A percentile compares a stretch with the other conserved stretches of the same genome.
phyloP scores from a whole-genome alignment of 2,113 vertebrate species.

The Nothocercus nigrocapillus region DNA sequence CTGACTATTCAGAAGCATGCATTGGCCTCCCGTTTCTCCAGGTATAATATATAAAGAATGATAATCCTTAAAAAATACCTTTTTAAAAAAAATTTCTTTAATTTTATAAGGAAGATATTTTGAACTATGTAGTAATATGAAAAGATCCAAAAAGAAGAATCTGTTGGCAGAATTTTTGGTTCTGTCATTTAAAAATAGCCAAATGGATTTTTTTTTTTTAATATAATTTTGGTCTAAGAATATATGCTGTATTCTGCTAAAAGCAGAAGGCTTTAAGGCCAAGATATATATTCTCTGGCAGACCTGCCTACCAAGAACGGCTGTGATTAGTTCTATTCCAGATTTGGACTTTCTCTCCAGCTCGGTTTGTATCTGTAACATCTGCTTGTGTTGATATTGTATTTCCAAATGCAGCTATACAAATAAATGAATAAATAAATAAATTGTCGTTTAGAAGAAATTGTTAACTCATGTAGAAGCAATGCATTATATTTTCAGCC shows the following conservation, averaged over 20 bases:
- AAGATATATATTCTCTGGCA: conserved; percentile 6
- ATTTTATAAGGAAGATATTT: background rate
- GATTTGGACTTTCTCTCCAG: background rate
- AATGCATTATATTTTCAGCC: background rate
- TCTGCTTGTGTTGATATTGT: background rate
- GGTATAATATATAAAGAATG: conserved; percentile 16
- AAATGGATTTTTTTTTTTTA: background rate
- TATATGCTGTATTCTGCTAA: background rate
- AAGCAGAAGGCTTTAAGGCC: background rate
- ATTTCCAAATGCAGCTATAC: background rate
- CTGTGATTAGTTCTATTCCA: conserved; percentile 13
- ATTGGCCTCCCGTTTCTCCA: conserved; percentile 26
- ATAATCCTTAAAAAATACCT: conserved; percentile 37
- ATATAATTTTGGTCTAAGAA: conserved; percentile 3
- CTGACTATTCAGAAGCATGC: conserved; percentile 10
- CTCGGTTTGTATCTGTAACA: conserved; percentile 10
- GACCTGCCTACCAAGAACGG: conserved; percentile 9
- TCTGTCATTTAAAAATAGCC: conserved; percentile 8
- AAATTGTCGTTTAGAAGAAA: background rate
- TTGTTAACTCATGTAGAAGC: background rate
- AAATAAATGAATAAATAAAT: background rate
- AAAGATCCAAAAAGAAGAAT: background rate
- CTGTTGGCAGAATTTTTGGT: background rate
- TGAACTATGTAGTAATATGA: background rate
- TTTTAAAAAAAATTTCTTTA: background rate